Evolutionary conservation across 2,888 invertebrate species (phyloP), one percentile per base, ranked within the genome.

Genomic region (Drosophila kuntzei): DNA sequence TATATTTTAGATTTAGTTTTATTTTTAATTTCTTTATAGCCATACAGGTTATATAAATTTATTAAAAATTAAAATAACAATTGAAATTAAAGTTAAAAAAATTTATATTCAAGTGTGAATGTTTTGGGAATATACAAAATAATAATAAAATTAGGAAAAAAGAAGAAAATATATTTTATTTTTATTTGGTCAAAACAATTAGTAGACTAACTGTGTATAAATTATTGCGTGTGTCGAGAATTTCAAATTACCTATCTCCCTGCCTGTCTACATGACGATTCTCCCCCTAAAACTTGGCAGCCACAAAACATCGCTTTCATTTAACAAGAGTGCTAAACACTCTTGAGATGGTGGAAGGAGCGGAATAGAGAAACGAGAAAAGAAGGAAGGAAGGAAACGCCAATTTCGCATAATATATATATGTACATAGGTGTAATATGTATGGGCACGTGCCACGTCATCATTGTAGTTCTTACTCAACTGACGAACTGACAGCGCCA

Each of bases 301-400:
- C 64, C 64, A 27, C 63, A 57, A 58, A 71, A 60, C 53, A 67
- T 64, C 62, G 55, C 59, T 51, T 82, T 76, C 69, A 79, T 83
- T 76, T 76, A 79, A 76, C 80, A 80, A 80, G 79, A 79, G 82
- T 76, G 79, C 83, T 69, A 76, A 78, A 63, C 55, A 72, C 79
- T 44, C 49, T 46, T 12, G 7, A 49, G 16, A 9, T 9, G 11
- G 7, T 9, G 27, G 16, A 12, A 41, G 37, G 34, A 39, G 12
- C 16, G 39, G 3, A n/a, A 14, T 12, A 11, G 27, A 20, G 12
- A 12, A 37, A 37, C 9, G 9, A 16, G 18, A 12, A 20, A 20
- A 7, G 50, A 16, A 18, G 34, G 34, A 47, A 44, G 14, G 32
- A 51, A 55, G 74, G 50, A 62, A 71, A 66, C 43, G 61, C 54